phyloP scores from a whole-genome alignment of 2,888 invertebrate genomes.

The Diplazon laetatorius region DNA sequence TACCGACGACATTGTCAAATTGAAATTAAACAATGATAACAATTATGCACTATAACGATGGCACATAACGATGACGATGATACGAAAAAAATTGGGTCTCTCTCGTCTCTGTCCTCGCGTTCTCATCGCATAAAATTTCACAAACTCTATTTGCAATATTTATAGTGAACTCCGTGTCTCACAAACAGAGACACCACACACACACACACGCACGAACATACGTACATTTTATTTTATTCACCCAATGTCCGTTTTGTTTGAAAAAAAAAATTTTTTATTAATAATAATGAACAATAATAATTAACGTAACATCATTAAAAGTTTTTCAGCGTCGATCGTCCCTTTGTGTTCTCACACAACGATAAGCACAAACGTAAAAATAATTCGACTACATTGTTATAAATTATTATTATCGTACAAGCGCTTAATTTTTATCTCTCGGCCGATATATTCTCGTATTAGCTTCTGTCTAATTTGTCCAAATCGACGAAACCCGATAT shows the following conservation, averaged over 20 bases:
- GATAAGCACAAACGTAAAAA: constrained; percentile 23
- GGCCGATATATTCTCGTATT: constrained; percentile 7
- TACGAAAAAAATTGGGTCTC: neutral
- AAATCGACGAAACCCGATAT: constrained; percentile 58
- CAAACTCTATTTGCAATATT: constrained; percentile 1
- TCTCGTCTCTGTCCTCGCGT: neutral
- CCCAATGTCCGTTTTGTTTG: neutral
- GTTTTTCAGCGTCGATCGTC: neutral
- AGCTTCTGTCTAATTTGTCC: constrained; percentile 40
- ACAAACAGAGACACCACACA: no score
- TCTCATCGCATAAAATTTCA: constrained; percentile 5
- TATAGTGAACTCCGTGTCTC: neutral
- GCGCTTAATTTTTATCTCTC: constrained; percentile 13
- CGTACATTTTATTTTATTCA: neutral
- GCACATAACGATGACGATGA: neutral
- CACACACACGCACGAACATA: no score
- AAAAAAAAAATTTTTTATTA: neutral
- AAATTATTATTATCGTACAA: constrained; percentile 40
- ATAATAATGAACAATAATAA: no score
- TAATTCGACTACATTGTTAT: constrained; percentile 11
- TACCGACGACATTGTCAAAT: neutral
- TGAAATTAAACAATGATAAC: neutral
- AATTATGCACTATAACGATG: neutral
- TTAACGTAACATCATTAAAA: constrained; percentile 12
- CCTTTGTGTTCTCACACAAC: neutral